A percentile compares a stretch with the other conserved stretches of the same genome.
These are phyloP conservation scores for Hippolais icterina DNA, from an alignment of 2,113 vertebrate genomes.

Conservation along the genomic window DNA sequence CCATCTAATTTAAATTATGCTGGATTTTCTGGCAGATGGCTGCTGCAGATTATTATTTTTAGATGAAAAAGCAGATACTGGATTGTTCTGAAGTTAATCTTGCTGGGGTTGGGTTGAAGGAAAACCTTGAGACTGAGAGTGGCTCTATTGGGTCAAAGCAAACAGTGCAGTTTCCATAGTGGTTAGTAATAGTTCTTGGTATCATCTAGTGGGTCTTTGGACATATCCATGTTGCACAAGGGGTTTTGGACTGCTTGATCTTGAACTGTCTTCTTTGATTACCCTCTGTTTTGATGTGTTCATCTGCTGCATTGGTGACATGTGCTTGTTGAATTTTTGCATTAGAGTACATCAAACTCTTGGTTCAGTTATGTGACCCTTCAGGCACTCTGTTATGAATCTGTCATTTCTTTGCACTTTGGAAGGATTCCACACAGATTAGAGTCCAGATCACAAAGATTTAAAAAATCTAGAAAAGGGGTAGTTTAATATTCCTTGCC, in stretches of 20 bases:
- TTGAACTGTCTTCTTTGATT: not conserved
- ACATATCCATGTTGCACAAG: not conserved
- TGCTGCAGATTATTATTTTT: not conserved
- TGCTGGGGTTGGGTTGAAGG: not conserved
- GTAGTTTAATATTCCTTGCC: not conserved
- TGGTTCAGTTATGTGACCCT: not conserved
- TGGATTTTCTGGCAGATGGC: not conserved
- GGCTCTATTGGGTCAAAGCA: not conserved
- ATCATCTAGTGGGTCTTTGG: not conserved
- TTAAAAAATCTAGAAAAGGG: not conserved
- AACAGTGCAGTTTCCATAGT: not conserved
- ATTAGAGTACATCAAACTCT: not conserved
- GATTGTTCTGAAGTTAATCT: not conserved
- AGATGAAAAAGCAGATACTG: not conserved
- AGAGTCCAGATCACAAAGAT: not conserved
- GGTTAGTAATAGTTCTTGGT: not conserved
- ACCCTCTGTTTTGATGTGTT: not conserved
- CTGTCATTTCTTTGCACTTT: not conserved
- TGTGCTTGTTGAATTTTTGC: not conserved
- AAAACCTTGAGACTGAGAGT: not conserved
- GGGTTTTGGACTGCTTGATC: not conserved
- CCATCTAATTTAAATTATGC: too few species aligned
- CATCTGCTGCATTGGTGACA: fast-evolving
- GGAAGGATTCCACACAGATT: not conserved
- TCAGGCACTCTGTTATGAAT: not conserved